These are phyloP conservation scores for Hephaestus fuliginosus DNA, from an alignment of 2,797 vertebrate genomes.

Conservation along the genomic window DNA sequence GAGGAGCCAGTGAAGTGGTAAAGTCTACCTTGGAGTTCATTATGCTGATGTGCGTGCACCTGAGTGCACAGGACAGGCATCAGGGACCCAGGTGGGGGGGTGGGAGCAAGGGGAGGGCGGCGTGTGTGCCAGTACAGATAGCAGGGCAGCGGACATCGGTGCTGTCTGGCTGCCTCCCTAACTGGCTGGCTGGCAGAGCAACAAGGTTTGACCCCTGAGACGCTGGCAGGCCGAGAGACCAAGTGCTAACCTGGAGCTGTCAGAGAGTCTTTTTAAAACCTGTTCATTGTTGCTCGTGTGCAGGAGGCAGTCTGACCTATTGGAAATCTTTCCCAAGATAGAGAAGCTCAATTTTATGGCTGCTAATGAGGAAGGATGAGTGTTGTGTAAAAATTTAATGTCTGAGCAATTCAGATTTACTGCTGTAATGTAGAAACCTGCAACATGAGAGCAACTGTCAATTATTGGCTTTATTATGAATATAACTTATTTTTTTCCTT, in stretches of 20 bases:
- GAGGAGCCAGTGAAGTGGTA: constrained; percentile 92
- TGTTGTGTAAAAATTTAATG: not conserved
- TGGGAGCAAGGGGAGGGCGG: constrained; percentile 46
- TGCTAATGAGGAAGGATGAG: constrained; percentile 1
- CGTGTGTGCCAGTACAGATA: constrained; percentile 75
- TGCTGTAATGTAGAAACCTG: not conserved
- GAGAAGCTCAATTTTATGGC: not conserved
- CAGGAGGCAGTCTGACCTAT: constrained; percentile 24
- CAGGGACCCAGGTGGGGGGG: constrained; percentile 56
- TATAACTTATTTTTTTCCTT: not conserved
- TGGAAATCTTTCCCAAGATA: constrained; percentile 10
- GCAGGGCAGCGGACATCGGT: constrained; percentile 78
- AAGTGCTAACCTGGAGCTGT: constrained; percentile 59
- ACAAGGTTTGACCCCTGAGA: constrained; percentile 64
- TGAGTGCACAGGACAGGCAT: constrained; percentile 88
- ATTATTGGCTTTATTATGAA: too few species aligned
- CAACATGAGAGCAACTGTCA: not conserved
- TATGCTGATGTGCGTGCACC: constrained; percentile 91
- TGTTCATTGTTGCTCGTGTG: constrained; percentile 24
- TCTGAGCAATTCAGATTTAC: constrained; percentile 9
- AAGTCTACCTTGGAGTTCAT: constrained; percentile 96
- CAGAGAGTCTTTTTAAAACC: constrained; percentile 24
- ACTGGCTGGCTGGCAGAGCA: constrained; percentile 75
- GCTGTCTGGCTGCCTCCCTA: constrained; percentile 78
- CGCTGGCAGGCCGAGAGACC: constrained; percentile 51